Evolutionary conservation across 2,797 vertebrate genomes (phyloP), one percentile per base, ranked within the genome.

Genomic region (Harpagifer antarcticus): DNA sequence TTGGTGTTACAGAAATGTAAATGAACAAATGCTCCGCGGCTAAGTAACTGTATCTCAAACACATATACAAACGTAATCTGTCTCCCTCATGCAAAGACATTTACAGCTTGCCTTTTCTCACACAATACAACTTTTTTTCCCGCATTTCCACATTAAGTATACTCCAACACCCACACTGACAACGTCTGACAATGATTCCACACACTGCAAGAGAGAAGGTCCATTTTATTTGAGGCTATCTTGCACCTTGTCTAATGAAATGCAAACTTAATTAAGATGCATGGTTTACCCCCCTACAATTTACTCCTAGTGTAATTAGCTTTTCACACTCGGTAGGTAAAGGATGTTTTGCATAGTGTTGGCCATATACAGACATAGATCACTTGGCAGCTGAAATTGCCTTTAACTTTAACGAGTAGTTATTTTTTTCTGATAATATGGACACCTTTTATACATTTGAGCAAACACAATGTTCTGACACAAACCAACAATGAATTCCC

Each of bases 241-340:
- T 83, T 79, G 69, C 83, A 83, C 84, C 81, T 88, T 86, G 86
- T 86, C 86, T 92, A 90, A 93, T 91, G 86, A 90, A 93, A 93
- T 84, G 72, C 86, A 83, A 88, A 81, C 84, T 89, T 93, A 93
- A 94, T 93, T 93, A 91, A 89, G 91, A 92, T 90, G 84, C 91
- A 89, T 88, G 84, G 83, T 89, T 87, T 85, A 78, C 71, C 74
- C 78, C 73, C 75, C 79, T 37, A 81, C 87, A 86, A 83, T 86
- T 89, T 89, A 90, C 89, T 90, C 84, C 85, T 80, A 56, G 81
- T 80, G 79, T 92, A 93, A 94, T 93, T 93, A 92, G 85, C 80
- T 91, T 90, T 90, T 89, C 89, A 84, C 85, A 91, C 86, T 88
- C 48, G 27, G 76, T 86, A 91, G 88, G 91, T 93, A 89, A 88